These are phyloP conservation scores for Danio kyathit DNA, from an alignment of 2,797 vertebrate genomes.

Conservation along the genomic window DNA sequence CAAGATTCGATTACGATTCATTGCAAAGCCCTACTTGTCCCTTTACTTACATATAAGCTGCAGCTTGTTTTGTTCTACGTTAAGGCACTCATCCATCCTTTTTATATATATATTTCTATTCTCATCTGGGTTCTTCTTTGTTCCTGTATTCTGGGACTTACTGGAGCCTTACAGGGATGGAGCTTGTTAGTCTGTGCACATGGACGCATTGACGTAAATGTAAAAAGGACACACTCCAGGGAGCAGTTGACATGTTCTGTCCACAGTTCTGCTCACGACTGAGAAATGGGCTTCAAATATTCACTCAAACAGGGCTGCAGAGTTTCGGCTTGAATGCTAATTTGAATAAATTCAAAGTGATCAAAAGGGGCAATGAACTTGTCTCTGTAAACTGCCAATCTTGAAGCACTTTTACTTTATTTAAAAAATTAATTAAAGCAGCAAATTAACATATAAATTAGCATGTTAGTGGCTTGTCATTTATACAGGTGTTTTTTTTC, in stretches of 20 bases:
- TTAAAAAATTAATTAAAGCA: neutral
- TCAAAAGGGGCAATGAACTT: conserved; percentile 2
- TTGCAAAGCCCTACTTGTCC: too few relatives aligned
- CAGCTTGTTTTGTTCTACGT: conserved; percentile 3
- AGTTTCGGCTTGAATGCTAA: neutral
- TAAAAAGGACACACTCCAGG: conserved; percentile 5
- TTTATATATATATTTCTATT: neutral
- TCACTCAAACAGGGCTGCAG: neutral
- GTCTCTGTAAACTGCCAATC: neutral
- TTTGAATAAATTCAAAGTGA: neutral
- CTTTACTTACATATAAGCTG: neutral
- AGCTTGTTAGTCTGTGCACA: conserved; percentile 3
- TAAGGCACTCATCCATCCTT: neutral
- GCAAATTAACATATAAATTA: neutral
- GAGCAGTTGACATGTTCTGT: conserved; percentile 23
- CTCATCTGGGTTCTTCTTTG: neutral
- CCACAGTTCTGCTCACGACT: conserved; percentile 11
- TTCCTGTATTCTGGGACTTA: conserved; percentile 20
- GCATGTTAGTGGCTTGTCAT: neutral
- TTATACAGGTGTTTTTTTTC: neutral
- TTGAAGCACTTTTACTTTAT: neutral
- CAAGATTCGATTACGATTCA: too few relatives aligned
- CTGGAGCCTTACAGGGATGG: conserved; percentile 16
- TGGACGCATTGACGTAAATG: neutral
- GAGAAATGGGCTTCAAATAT: neutral